Evolutionary conservation across 53 echinoderm and acorn worm species (phyloP).

Genomic region (Echinarachnius parma): DNA sequence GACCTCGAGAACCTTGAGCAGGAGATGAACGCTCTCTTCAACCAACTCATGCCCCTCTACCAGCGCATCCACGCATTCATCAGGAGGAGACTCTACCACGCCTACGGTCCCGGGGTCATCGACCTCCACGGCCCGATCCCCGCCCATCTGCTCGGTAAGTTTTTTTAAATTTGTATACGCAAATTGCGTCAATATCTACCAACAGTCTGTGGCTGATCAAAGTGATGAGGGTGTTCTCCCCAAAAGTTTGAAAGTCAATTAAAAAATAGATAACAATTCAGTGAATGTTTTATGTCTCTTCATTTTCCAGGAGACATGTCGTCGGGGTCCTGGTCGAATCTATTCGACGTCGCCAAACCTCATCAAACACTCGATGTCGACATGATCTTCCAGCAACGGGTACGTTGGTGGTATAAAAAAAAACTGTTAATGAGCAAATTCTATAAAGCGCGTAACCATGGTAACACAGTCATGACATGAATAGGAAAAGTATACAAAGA

Average conservation of each 20-base stretch:
- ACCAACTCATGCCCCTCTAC: slow-evolving; percentile 9
- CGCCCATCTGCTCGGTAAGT: slow-evolving; percentile 32
- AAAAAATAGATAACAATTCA: too few species aligned
- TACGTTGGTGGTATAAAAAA: too few species aligned
- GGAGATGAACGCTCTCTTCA: not conserved
- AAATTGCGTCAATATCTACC: too few species aligned
- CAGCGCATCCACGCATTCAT: slow-evolving; percentile 26
- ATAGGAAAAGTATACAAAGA: too few species aligned
- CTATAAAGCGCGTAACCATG: too few species aligned
- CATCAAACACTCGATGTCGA: not conserved
- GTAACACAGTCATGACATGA: too few species aligned
- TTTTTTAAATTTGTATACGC: too few species aligned
- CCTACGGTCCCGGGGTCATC: slow-evolving; percentile 26
- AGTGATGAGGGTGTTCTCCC: too few species aligned
- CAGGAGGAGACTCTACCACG: slow-evolving; percentile 24
- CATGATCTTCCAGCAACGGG: slow-evolving; percentile 16
- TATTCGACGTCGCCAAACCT: slow-evolving; percentile 39
- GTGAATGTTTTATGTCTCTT: too few species aligned
- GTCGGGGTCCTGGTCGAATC: slow-evolving; percentile 28
- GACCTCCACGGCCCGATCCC: slow-evolving; percentile 36
- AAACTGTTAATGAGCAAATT: too few species aligned
- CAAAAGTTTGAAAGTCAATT: too few species aligned
- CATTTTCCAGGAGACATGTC: slow-evolving; percentile 20
- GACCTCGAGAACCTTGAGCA: not conserved
- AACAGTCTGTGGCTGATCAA: too few species aligned